These are phyloP conservation scores for Deladenus siricidicola DNA, from an alignment of 2,888 invertebrate species.

Conservation along the genomic window DNA sequence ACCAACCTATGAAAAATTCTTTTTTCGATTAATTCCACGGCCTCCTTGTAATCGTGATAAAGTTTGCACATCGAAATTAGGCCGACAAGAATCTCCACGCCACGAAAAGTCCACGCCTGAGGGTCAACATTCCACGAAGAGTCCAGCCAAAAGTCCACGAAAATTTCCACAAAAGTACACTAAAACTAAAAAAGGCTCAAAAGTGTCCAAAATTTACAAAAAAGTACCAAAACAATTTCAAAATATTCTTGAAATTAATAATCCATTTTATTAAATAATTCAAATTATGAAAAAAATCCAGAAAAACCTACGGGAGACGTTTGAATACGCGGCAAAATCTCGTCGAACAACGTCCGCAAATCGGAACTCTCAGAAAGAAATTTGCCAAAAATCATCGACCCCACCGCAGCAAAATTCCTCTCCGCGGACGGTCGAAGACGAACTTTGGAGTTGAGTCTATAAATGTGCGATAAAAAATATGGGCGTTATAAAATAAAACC, in stretches of 20 bases:
- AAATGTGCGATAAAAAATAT: too few species aligned
- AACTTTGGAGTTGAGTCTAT: too few species aligned
- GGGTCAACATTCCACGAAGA: slow-evolving; percentile 8
- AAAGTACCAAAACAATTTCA: too few species aligned
- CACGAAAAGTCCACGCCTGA: slow-evolving; percentile 2
- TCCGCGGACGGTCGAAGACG: too few species aligned
- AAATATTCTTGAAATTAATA: too few species aligned
- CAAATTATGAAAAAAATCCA: neutral
- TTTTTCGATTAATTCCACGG: slow-evolving; percentile 8
- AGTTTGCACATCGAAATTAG: neutral
- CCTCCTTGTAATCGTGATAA: neutral
- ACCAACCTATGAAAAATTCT: slow-evolving; percentile 10
- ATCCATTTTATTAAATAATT: neutral
- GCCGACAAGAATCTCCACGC: neutral
- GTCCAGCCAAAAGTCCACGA: slow-evolving; percentile 13
- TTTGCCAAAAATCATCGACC: too few species aligned
- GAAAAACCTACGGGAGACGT: neutral
- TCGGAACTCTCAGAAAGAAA: too few species aligned
- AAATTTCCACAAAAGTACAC: neutral
- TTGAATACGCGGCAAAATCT: too few species aligned
- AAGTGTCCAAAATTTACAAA: too few species aligned
- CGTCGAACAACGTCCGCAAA: too few species aligned
- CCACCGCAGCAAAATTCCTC: too few species aligned
- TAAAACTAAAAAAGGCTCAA: neutral
- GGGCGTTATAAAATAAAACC: too few species aligned